Evolutionary conservation across 2,888 invertebrate genomes (phyloP).

Genomic region (Anorthoa munda): DNA sequence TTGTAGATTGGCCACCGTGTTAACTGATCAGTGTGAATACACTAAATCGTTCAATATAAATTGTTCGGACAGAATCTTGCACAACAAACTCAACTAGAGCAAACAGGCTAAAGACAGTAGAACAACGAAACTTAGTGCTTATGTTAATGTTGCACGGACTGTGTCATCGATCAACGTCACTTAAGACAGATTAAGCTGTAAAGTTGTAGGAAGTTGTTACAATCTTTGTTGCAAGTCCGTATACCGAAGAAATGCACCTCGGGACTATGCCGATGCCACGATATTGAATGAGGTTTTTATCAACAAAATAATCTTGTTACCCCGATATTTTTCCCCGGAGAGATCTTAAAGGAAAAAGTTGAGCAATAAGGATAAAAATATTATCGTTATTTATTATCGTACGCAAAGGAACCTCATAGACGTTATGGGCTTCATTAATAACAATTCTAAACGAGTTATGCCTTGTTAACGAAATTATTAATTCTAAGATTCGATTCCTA

Average conservation of each 20-base stretch:
- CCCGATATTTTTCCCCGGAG: constrained; percentile 11
- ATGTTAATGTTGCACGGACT: constrained; percentile 57
- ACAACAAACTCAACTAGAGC: constrained; percentile 10
- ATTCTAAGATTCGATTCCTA: neutral
- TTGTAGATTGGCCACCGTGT: no score
- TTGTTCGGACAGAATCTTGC: constrained; percentile 5
- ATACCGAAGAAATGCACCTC: constrained; percentile 73
- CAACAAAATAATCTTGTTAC: constrained; percentile 14
- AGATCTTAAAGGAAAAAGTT: constrained; percentile 29
- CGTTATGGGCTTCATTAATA: neutral
- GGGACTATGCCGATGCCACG: constrained; percentile 50
- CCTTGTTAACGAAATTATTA: neutral
- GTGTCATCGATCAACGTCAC: constrained; percentile 80
- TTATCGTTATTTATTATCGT: neutral
- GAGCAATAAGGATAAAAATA: constrained; percentile 16
- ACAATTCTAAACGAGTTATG: neutral
- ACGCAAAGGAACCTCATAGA: constrained; percentile 5
- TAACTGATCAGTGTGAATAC: no score
- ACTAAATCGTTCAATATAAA: neutral
- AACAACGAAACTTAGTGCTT: constrained; percentile 49
- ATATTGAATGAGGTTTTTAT: constrained; percentile 19
- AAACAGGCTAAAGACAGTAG: constrained; percentile 31
- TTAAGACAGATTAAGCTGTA: constrained; percentile 78
- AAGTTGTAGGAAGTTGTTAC: constrained; percentile 73
- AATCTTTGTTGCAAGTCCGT: constrained; percentile 77